Evolutionary conservation across 2,797 vertebrate species (phyloP), one percentile per base, ranked within the genome.

Genomic region (Bradypus variegatus): DNA sequence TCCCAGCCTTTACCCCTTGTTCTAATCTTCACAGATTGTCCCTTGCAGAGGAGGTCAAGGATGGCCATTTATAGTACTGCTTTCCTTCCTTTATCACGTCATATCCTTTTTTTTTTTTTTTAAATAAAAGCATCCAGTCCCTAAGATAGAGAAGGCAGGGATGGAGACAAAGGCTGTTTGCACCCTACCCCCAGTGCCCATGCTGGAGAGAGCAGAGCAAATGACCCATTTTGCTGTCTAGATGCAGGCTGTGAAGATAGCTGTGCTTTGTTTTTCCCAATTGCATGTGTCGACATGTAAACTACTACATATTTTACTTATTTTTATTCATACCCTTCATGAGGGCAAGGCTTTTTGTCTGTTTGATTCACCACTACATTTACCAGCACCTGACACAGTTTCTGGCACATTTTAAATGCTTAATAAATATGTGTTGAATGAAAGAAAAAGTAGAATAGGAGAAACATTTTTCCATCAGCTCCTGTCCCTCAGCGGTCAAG

Each of bases 201-300:
- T 10, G 13, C 1, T 5, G n/a, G 36, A 2, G 31, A 6, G 31
- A 8, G 8, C 8, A 1, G 45, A 27, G n/a, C n/a, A 4, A n/a
- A 9, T 5, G 13, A 8, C 5, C 41, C 29, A 1, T 29, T 88
- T 16, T 12, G 38, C 21, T 29, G 36, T 25, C 33, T 13, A 33
- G 60, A 50, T 29, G 58, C 58, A 23, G 4, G 0, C 12, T 19
- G 7, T 8, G 1, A 1, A 2, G 1, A 38, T 58, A 25, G 5
- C 18, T 3, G 45, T 50, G 41, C 29, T 79, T 72, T 19, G 13
- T 64, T 85, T 62, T 38, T 64, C 75, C 53, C 16, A 41, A 27
- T 25, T 41, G 27, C 9, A 19, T 29, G 38, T 10, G 11, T 23
- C 33, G 33, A 69, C 65, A 14, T 3, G 31, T 3, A 29, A 48